Percentiles rank a stretch among this genome's conserved stretches.
Evolutionary conservation across 2,113 vertebrate species (phyloP).

Genomic region (Apteryx owenii): DNA sequence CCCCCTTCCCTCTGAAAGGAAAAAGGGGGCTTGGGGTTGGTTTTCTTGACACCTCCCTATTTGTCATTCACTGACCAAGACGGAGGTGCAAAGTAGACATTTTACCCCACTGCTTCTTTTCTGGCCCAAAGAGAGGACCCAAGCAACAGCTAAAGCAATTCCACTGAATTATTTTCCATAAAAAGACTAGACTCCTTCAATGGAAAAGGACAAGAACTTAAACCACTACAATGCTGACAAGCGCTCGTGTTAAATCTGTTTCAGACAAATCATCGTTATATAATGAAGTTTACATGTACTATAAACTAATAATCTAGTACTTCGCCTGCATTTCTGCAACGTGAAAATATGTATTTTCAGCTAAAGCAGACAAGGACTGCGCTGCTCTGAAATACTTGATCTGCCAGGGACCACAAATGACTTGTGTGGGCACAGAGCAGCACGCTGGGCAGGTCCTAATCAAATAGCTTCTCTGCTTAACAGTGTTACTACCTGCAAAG

Average conservation of each 20-base stretch:
- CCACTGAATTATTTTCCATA: not conserved
- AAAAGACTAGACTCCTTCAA: not conserved
- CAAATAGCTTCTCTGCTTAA: not conserved
- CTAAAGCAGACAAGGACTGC: not conserved
- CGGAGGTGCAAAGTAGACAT: not conserved
- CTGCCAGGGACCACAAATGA: not conserved
- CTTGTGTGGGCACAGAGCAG: conserved; percentile 2
- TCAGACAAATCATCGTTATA: not conserved
- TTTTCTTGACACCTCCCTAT: not conserved
- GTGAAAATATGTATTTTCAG: not conserved
- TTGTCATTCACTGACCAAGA: not conserved
- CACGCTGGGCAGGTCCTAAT: not conserved
- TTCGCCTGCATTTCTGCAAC: not conserved
- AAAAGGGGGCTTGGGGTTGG: not conserved
- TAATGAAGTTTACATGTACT: not conserved
- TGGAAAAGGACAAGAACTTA: not conserved
- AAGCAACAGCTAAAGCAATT: not conserved
- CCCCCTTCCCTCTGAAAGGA: not conserved
- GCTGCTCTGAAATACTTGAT: not conserved
- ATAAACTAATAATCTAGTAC: not conserved
- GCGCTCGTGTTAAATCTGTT: not conserved
- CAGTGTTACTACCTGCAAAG: not conserved
- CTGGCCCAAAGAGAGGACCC: not conserved
- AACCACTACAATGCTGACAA: not conserved
- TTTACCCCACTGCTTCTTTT: not conserved